Evolutionary conservation across 2,797 vertebrate genomes (phyloP).

Genomic region (Tolypeutes matacus): DNA sequence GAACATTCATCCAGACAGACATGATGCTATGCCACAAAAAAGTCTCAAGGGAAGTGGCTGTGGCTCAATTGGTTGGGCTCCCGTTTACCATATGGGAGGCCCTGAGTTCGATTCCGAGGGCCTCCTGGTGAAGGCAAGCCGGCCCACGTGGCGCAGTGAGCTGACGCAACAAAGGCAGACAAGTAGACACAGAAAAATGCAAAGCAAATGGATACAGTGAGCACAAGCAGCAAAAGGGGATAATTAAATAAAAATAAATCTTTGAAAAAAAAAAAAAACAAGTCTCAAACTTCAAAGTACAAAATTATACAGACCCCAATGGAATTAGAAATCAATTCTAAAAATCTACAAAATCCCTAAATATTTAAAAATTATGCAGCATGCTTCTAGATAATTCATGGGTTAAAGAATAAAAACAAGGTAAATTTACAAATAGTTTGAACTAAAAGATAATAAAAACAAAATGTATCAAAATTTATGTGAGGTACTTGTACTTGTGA

Average conservation of each 20-base stretch:
- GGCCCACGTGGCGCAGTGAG: no score
- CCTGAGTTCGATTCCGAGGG: no score
- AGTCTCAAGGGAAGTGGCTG: no score
- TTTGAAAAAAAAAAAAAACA: no score
- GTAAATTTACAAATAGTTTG: slow-evolving; percentile 53
- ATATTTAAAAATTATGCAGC: slow-evolving; percentile 53
- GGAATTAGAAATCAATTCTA: background rate
- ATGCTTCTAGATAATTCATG: background rate
- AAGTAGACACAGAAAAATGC: no score
- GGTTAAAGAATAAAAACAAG: slow-evolving; percentile 10
- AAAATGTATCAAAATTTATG: slow-evolving; percentile 16
- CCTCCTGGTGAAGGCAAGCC: no score
- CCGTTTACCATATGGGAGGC: no score
- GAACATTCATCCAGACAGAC: background rate
- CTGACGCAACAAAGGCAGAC: no score
- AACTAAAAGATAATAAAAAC: background rate
- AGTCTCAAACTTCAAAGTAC: slow-evolving; percentile 19
- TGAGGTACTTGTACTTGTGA: background rate
- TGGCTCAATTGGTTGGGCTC: no score
- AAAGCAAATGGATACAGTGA: no score
- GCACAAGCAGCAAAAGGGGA: no score
- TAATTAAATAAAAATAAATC: no score
- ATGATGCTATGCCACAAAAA: background rate
- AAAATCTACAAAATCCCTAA: slow-evolving; percentile 9
- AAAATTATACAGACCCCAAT: slow-evolving; percentile 17